phyloP scores from a whole-genome alignment of 2,888 invertebrate species.

The Rosalia funebris region DNA sequence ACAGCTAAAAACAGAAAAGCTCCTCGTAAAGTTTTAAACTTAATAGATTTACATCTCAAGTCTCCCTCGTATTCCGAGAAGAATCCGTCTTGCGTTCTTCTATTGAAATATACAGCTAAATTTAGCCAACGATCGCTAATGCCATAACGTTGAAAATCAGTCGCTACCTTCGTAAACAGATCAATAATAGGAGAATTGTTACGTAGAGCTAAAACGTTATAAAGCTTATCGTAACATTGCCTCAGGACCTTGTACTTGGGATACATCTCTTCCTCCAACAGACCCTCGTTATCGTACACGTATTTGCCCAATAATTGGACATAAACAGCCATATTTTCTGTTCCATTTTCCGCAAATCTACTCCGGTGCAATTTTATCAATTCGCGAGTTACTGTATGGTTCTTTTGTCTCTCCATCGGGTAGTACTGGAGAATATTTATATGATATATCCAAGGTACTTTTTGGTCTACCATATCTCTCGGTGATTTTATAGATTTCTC shows the following conservation, averaged over 20 bases:
- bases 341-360: not conserved
- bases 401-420: not conserved
- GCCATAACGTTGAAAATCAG: not conserved
- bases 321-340: not conserved
- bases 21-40: not conserved
- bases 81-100: not conserved
- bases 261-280: not conserved
- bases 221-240: not conserved
- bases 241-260: not conserved
- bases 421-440: not conserved
- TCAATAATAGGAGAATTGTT: not conserved
- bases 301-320: not conserved
- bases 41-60: not conserved
- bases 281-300: not conserved
- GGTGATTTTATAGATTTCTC: not conserved
- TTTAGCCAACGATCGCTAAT: not conserved
- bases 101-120: not conserved
- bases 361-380: not conserved
- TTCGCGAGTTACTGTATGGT: not conserved
- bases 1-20: too few relatives aligned
- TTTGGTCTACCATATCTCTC: not conserved
- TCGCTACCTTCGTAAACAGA: not conserved
- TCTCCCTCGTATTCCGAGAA: constrained; percentile 1
- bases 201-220: not conserved
- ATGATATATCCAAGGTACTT: not conserved